A percentile compares a stretch with the other conserved stretches of the same genome.
Evolutionary conservation across 2,888 invertebrate genomes (phyloP).

Genomic region (Brenthis hecate): DNA sequence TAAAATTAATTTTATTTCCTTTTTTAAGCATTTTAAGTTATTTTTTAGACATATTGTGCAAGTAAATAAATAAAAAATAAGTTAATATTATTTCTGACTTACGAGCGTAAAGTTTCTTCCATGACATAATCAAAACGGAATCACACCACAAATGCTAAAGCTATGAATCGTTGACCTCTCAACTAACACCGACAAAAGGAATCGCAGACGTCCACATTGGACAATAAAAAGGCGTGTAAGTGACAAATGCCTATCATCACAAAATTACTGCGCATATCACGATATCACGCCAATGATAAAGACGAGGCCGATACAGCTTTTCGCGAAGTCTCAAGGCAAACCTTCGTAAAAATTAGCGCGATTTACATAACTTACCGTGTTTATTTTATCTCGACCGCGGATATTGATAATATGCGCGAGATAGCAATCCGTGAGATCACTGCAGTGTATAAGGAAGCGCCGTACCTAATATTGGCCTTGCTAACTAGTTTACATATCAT

Average conservation of each 20-base stretch:
- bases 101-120: conserved; percentile 58
- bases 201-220: conserved; percentile 19
- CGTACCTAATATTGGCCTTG: conserved; percentile 28
- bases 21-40: no score
- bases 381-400: conserved; percentile 35
- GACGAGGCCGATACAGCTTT: conserved; percentile 71
- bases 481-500: conserved; percentile 23
- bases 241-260: conserved; percentile 56
- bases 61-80: no score
- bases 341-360: conserved; percentile 76
- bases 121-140: conserved; percentile 44
- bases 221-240: conserved; percentile 55
- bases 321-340: conserved; percentile 66
- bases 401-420: conserved; percentile 43
- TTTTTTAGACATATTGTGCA: no score
- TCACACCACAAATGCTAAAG: conserved; percentile 8
- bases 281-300: conserved; percentile 74
- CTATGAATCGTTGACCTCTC: not conserved
- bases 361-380: conserved; percentile 65
- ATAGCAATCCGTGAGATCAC: conserved; percentile 60
- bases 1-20: no score
- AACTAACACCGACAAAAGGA: conserved; percentile 9
- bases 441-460: conserved; percentile 57
- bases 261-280: conserved; percentile 68
- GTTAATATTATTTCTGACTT: conserved; percentile 44